A percentile compares a stretch with the other conserved stretches of the same genome.
Conservation (phyloP, 2,797 vertebrate species). For the Ctenopoma kingsleyae region DNA sequence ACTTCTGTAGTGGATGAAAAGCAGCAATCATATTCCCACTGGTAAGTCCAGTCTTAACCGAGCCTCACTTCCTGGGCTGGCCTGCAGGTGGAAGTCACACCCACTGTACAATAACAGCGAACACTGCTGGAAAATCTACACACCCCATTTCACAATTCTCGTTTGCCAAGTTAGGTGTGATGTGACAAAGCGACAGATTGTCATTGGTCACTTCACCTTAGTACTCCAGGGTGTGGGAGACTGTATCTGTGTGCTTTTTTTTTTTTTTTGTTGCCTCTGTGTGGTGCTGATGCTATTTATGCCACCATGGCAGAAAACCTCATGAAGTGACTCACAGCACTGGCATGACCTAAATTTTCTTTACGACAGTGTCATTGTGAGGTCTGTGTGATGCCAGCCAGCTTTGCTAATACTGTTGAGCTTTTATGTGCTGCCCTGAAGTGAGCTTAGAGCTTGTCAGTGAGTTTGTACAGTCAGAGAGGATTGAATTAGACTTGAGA, state of each 20-base stretch:
- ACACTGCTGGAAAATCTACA: conserved; percentile 12
- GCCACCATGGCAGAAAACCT: conserved; percentile 38
- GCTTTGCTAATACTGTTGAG: conserved; percentile 41
- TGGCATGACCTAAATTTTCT: conserved; percentile 52
- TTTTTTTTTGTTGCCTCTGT: conserved; percentile 42
- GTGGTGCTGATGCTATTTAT: conserved; percentile 53
- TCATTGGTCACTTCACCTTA: conserved; percentile 43
- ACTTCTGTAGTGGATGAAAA: conserved; percentile 28
- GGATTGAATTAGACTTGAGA: conserved; percentile 36
- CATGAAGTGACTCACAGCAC: conserved; percentile 63
- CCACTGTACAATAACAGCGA: conserved; percentile 25
- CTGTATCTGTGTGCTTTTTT: conserved; percentile 33
- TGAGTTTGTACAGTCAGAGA: conserved; percentile 21
- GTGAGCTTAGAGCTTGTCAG: conserved; percentile 33
- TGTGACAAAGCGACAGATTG: conserved; percentile 51
- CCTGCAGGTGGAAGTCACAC: conserved; percentile 82
- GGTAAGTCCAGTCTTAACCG: conserved; percentile 61
- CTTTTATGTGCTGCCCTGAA: conserved; percentile 47
- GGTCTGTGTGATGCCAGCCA: conserved; percentile 42
- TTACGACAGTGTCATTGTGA: conserved; percentile 41
- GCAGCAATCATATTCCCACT: not conserved
- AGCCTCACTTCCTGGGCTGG: conserved; percentile 67
- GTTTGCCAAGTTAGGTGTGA: conserved; percentile 48
- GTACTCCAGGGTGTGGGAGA: conserved; percentile 25
- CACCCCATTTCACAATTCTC: conserved; percentile 21